Percentiles rank a stretch among this genome's conserved stretches.
These are phyloP conservation scores for Threskiornis aethiopicus DNA, from an alignment of 2,797 vertebrate genomes.

Conservation along the genomic window DNA sequence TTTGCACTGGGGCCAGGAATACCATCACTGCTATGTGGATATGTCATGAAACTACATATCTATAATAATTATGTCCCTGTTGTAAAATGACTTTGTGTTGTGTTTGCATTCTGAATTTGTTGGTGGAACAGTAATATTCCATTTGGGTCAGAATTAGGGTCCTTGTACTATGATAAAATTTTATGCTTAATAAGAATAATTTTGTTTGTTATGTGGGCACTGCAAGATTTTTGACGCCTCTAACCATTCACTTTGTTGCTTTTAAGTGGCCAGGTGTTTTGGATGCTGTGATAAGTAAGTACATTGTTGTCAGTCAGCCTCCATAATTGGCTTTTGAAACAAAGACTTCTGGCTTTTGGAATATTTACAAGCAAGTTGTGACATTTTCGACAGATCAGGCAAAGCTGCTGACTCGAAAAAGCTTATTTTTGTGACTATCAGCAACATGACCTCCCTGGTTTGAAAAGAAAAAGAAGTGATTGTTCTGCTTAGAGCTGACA, in stretches of 20 bases:
- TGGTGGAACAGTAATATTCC: background rate
- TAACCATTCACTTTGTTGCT: background rate
- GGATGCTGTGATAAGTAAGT: background rate
- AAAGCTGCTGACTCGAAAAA: conserved; percentile 28
- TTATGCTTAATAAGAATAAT: conserved; percentile 18
- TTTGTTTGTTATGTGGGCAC: background rate
- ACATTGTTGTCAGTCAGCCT: background rate
- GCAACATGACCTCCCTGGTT: background rate
- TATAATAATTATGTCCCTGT: background rate
- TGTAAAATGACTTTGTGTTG: background rate
- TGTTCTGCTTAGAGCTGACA: background rate
- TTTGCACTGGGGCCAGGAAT: background rate
- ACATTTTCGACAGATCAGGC: conserved; percentile 41
- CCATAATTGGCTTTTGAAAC: conserved; percentile 46
- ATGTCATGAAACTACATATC: background rate
- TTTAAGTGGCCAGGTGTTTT: conserved; percentile 11
- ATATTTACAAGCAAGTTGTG: conserved; percentile 57
- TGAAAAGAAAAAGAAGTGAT: background rate
- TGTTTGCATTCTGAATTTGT: background rate
- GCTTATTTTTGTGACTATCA: conserved; percentile 28
- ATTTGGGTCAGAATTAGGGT: background rate
- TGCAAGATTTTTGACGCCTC: background rate
- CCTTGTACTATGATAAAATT: background rate
- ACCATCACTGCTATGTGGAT: background rate
- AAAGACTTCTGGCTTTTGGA: background rate